phyloP scores from a whole-genome alignment of 2,888 invertebrate genomes.

The Microplitis manilae region DNA sequence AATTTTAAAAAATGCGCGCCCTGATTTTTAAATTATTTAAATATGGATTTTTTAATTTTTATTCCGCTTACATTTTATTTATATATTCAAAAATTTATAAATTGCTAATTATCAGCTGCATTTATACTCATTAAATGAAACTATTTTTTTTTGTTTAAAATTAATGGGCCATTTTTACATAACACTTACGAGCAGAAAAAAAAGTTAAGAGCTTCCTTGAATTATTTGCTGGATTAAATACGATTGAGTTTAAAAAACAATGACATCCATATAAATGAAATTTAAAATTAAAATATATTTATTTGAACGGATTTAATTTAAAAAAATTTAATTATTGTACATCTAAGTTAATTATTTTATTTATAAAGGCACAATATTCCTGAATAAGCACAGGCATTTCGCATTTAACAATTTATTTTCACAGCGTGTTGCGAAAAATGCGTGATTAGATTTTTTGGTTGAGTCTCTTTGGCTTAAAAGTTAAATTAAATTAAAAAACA shows the following conservation, averaged over 20 bases:
- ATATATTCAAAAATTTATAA: too few relatives aligned
- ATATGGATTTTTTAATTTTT: too few relatives aligned
- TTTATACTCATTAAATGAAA: background rate
- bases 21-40: too few relatives aligned
- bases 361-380: constrained; percentile 35
- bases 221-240: too few relatives aligned
- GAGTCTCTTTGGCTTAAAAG: background rate
- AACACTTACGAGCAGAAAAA: background rate
- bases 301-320: background rate
- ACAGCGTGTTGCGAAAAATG: constrained; percentile 24
- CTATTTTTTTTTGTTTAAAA: background rate
- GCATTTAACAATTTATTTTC: constrained; percentile 19
- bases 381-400: constrained; percentile 28
- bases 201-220: background rate
- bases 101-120: background rate
- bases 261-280: background rate
- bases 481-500: constrained; percentile 1
- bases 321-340: background rate
- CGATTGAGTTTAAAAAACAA: background rate
- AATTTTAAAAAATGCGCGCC: too few relatives aligned
- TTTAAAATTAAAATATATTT: background rate
- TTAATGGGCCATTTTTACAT: background rate
- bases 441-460: background rate
- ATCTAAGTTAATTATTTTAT: constrained; percentile 12
- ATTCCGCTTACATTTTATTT: too few relatives aligned